phyloP scores from a whole-genome alignment of 2,113 vertebrate genomes.

The Aegotheles bennettii region DNA sequence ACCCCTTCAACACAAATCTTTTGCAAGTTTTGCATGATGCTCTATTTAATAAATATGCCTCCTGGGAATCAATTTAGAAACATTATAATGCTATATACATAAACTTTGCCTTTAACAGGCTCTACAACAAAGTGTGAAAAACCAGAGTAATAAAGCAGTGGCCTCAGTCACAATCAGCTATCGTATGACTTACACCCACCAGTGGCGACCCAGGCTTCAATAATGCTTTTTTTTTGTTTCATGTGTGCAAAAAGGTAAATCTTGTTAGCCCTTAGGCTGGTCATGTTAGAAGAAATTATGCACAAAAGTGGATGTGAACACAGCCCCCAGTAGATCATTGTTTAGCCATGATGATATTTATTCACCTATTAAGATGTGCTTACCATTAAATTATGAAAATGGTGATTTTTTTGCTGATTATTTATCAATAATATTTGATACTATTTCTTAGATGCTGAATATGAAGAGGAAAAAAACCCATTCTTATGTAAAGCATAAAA shows the following conservation, averaged over 20 bases:
- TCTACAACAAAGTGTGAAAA: background rate
- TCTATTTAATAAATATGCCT: background rate
- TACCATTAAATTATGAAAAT: background rate
- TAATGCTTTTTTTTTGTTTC: background rate
- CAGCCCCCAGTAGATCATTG: background rate
- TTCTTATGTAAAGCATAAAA: background rate
- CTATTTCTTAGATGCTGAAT: background rate
- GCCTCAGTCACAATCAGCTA: background rate
- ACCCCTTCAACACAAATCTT: background rate
- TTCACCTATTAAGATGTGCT: background rate
- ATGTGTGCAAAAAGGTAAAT: background rate
- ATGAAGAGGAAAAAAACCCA: background rate
- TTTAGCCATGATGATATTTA: background rate
- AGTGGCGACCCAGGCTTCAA: background rate
- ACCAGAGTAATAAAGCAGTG: background rate
- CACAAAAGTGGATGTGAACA: background rate
- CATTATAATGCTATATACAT: background rate
- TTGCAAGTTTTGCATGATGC: background rate
- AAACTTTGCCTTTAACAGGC: background rate
- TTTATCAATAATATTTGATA: background rate
- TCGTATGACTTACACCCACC: background rate
- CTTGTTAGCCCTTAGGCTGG: background rate
- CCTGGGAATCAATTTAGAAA: background rate
- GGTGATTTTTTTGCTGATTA: background rate
- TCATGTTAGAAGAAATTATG: background rate